Conservation (phyloP, 2,113 vertebrate species). For the Plecturocebus donacophilus region DNA sequence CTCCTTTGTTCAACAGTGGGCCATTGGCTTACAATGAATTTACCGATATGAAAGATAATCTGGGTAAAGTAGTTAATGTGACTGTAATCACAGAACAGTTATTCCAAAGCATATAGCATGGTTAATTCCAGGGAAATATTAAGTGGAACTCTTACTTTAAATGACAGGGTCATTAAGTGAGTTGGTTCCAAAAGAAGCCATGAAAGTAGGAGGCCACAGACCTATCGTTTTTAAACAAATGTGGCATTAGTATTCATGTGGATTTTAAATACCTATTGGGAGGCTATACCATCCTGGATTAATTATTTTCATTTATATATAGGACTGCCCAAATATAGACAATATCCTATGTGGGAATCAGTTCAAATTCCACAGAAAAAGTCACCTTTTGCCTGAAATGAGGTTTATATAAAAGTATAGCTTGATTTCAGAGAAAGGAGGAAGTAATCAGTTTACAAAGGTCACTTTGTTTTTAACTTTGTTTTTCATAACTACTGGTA, state of each 20-base stretch:
- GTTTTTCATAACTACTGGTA: neutral
- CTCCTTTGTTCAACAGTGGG: neutral
- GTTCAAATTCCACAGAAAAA: neutral
- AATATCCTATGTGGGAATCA: neutral
- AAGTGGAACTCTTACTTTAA: conserved; percentile 61
- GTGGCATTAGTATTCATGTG: neutral
- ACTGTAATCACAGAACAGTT: conserved; percentile 54
- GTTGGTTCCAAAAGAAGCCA: conserved; percentile 53
- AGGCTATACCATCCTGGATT: neutral
- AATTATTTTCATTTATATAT: neutral
- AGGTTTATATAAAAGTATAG: neutral
- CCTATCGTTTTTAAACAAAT: conserved; percentile 69
- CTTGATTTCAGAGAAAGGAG: neutral
- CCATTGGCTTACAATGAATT: conserved; percentile 45
- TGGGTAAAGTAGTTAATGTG: conserved; percentile 43
- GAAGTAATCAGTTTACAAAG: neutral
- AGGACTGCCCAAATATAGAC: neutral
- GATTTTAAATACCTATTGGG: neutral
- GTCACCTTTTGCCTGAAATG: neutral
- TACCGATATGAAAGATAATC: conserved; percentile 37
- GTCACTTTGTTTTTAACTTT: neutral
- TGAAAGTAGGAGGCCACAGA: conserved; percentile 47
- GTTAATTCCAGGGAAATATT: conserved; percentile 65
- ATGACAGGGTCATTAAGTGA: conserved; percentile 69
- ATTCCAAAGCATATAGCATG: conserved; percentile 27